Evolutionary conservation across 2,113 vertebrate species (phyloP), one percentile per base, ranked within the genome.

Genomic region (Sinocyclocheilus grahami): DNA sequence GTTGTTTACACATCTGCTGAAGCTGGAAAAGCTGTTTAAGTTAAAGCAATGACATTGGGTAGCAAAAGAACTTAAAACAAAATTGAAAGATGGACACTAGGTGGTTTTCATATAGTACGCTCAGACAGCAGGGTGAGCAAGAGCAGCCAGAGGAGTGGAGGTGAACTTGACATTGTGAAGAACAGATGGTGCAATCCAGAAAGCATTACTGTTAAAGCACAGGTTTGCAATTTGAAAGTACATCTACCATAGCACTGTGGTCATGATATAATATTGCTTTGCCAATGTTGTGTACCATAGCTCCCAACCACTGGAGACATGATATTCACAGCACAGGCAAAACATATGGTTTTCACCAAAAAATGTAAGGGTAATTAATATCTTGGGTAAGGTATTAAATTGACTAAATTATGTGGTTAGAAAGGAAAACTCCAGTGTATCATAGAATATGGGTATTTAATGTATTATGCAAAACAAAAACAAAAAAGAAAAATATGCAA

Each of bases 141-240:
- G 8, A 69, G 30, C 6, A 16, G 20, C 20, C 55, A 87, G 42
- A 78, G 39, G 24, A 33, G 33, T 55, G 12, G 11, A 51, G 16
- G 18, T 63, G 39, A 24, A 62, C 5, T 78, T 79, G 62, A 42
- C 42, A 22, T 83, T 48, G 27, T 84, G 48, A 84, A 84, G 78
- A 67, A 83, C 76, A 72, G 18, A 79, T 62, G 37, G 74, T 39
- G 33, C 53, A 74, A 72, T 60, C 39, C 20, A 37, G 55, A 71
- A 75, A 6, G 53, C 39, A 51, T 74, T 62, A 51, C 86, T 65
- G 39, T 84, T 78, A 80, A 87, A 81, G 9, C 16, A 80, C 39
- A 72, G 51, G 65, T 51, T 84, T 87, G 16, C 3, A 85, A 75
- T 14, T 9, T 12, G 55, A 80, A 84, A 51, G 11, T 55, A 20